A percentile compares a stretch with the other conserved stretches of the same genome.
Evolutionary conservation across 23 tunicate genomes (phyloP).

Genomic region (Ascidia mentula): DNA sequence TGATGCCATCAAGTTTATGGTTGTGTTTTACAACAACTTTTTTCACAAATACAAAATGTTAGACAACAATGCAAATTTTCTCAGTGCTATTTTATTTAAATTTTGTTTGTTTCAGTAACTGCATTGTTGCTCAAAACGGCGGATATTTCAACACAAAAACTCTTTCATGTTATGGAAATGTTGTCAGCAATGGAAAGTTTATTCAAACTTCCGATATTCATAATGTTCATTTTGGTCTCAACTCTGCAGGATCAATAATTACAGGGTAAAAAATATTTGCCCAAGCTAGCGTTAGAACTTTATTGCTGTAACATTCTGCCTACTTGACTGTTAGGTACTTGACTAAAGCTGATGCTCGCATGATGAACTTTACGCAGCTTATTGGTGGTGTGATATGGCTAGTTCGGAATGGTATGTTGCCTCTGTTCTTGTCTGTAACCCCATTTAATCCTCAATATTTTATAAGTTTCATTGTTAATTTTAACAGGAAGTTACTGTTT

Average conservation of each 20-base stretch:
- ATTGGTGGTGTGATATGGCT: constrained; percentile 78
- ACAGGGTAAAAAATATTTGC: constrained; percentile 43
- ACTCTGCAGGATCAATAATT: constrained; percentile 44
- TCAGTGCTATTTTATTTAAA: too few species aligned
- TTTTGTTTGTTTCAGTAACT: constrained; percentile 62
- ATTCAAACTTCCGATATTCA: constrained; percentile 28
- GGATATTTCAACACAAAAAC: constrained; percentile 61
- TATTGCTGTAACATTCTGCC: not conserved
- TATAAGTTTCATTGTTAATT: too few species aligned
- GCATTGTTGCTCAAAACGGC: constrained; percentile 81
- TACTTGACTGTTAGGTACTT: constrained; percentile 27
- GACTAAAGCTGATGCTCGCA: constrained; percentile 31
- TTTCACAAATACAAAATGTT: too few species aligned
- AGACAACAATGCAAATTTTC: too few species aligned
- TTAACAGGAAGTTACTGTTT: too few species aligned
- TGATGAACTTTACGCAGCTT: constrained; percentile 46
- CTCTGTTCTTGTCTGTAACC: not conserved
- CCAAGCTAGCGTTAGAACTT: not conserved
- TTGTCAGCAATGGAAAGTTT: constrained; percentile 51
- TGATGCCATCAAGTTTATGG: not conserved
- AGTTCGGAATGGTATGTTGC: constrained; percentile 70
- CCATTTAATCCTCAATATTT: not conserved
- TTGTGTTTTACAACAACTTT: too few species aligned
- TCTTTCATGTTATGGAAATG: constrained; percentile 60
- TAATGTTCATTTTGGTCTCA: constrained; percentile 78